Evolutionary conservation across 2,113 vertebrate species (phyloP), one percentile per base, ranked within the genome.

Genomic region (Epinephelus cyanopodus): DNA sequence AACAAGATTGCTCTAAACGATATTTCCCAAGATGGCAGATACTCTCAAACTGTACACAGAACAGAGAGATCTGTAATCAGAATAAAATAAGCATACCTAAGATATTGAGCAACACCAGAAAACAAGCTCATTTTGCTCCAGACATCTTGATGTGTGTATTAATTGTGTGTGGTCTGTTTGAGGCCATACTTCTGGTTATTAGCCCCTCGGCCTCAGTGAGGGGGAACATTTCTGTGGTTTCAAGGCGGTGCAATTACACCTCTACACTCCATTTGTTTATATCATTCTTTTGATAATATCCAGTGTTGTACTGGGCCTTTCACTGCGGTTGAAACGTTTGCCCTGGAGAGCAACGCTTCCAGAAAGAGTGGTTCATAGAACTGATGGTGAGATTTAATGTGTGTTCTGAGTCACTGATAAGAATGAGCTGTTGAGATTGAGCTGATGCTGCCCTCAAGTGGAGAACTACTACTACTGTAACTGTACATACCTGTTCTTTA

Each of bases 401-500:
- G 48, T 63, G 60, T 33, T 52, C 11, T 45, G 57, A 79, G 42
- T 69, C 73, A 63, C 11, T 37, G 57, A 50, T 57, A 39, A 57
- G 62, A 5, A 62, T 65, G 61, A 48, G 45, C 27, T 27, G 2
- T n/a, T 21, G 3, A 78, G 33, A 86, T 56, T 29, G 1, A 33
- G 56, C 70, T 56, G 61, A 83, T 29, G 85, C n/a, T 83, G 87
- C 92, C 91, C 89, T 87, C 95, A 95, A 90, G 91, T 90, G 94
- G 88, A 66, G 2, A 69, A 0, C 7, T 2, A 75, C 45, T 48
- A 66, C 67, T 48, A 5, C 33, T 15, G n/a, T 5, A 65, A 23
- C 0, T 0, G 19, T 2, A 33, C 42, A 33, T 95, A 99, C 98
- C 97, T 94, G 97, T 21, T 96, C 96, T 90, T 95, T 94, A 0